Percentiles rank a stretch among this genome's conserved stretches.
Evolutionary conservation across 1,140 invertebrate species (phyloP).

Genomic region (Drosophila busckii): DNA sequence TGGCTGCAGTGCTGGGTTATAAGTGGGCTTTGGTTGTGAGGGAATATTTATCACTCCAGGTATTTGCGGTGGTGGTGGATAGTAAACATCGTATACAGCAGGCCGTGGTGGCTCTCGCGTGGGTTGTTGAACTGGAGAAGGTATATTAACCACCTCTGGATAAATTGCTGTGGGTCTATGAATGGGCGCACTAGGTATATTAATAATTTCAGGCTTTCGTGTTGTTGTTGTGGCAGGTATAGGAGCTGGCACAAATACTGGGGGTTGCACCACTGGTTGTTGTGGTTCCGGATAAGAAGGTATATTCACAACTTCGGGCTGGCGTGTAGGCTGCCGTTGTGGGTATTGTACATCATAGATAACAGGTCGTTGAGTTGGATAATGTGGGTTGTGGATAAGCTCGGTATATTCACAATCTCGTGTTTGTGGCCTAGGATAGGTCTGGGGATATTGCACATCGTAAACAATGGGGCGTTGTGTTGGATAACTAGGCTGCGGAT

Average conservation of each 20-base stretch:
- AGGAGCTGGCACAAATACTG: slow-evolving; percentile 10
- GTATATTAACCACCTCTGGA: slow-evolving; percentile 21
- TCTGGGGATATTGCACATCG: slow-evolving; percentile 80
- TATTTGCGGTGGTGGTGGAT: slow-evolving; percentile 37
- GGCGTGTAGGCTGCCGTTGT: background rate
- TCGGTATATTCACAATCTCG: slow-evolving; percentile 48
- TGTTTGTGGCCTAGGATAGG: slow-evolving; percentile 6
- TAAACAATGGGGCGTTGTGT: slow-evolving; percentile 86
- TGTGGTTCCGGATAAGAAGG: slow-evolving; percentile 15
- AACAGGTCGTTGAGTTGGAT: background rate
- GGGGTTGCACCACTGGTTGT: slow-evolving; percentile 12
- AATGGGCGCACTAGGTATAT: slow-evolving; percentile 20
- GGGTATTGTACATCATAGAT: slow-evolving; percentile 3
- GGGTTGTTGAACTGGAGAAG: slow-evolving; percentile 7
- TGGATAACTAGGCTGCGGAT: slow-evolving; percentile 81
- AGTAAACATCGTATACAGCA: slow-evolving; percentile 32
- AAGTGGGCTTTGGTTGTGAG: slow-evolving; percentile 14
- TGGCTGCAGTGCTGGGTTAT: too few relatives aligned
- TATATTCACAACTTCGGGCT: slow-evolving; percentile 24
- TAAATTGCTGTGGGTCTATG: slow-evolving; percentile 2
- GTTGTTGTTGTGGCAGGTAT: slow-evolving; percentile 4
- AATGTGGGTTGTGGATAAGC: slow-evolving; percentile 12
- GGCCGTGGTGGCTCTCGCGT: slow-evolving; percentile 13
- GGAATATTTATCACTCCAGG: slow-evolving; percentile 45
- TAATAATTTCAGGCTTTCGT: slow-evolving; percentile 21